Conservation (phyloP, 2,888 invertebrate genomes). For the Caenorhabditis sp. region DNA sequence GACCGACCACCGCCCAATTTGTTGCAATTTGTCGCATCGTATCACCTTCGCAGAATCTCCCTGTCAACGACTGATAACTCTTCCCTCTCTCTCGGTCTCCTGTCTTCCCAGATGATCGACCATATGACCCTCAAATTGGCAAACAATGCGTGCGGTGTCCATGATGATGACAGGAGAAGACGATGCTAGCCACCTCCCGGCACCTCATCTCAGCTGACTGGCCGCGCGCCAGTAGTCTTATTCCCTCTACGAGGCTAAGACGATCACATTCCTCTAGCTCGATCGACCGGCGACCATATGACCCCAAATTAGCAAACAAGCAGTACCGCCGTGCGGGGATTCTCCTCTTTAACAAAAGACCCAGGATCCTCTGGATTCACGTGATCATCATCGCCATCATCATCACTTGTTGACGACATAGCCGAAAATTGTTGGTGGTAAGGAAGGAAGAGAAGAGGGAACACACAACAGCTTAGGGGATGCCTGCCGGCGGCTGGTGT, state of each 20-base stretch:
- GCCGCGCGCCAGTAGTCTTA: conserved; percentile 43
- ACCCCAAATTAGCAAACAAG: conserved; percentile 62
- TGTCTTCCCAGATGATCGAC: conserved; percentile 21
- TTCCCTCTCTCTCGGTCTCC: not conserved
- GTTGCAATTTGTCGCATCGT: conserved; percentile 41
- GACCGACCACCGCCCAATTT: conserved; percentile 32
- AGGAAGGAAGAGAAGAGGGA: conserved; percentile 18
- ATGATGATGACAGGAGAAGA: conserved; percentile 18
- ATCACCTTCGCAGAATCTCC: conserved; percentile 36
- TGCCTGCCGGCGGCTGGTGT: conserved; percentile 3
- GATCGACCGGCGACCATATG: conserved; percentile 46
- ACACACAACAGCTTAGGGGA: conserved; percentile 37
- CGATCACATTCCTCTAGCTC: conserved; percentile 57
- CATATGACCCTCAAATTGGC: conserved; percentile 45
- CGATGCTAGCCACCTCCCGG: conserved; percentile 52
- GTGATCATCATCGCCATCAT: conserved; percentile 33
- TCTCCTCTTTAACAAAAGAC: conserved; percentile 18
- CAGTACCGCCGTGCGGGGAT: conserved; percentile 20
- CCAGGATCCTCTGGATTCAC: conserved; percentile 42
- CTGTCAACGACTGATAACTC: conserved; percentile 26
- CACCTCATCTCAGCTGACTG: conserved; percentile 62
- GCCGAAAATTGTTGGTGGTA: conserved; percentile 33
- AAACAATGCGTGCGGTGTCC: conserved; percentile 21
- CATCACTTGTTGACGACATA: conserved; percentile 42
- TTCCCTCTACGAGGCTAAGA: conserved; percentile 36